A percentile compares a stretch with the other conserved stretches of the same genome.
Conservation (phyloP, 2,113 vertebrate species). For the Zosterops pallidus region DNA sequence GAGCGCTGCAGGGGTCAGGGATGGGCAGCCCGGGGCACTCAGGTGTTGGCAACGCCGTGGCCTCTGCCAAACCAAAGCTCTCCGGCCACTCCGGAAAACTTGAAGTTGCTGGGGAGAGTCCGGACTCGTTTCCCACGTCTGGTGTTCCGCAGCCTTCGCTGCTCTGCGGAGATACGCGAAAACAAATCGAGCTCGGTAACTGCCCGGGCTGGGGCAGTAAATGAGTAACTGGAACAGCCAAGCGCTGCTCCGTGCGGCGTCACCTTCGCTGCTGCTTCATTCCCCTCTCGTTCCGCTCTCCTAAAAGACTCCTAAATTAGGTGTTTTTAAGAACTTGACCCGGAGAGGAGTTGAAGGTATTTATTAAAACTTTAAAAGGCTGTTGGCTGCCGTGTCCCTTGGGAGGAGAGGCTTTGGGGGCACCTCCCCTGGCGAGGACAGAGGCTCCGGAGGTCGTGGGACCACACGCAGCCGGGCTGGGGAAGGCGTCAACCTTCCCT, state of each 20-base stretch:
- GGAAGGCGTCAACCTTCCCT: slow-evolving; percentile 7
- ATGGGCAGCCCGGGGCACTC: neutral
- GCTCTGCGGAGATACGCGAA: fast-evolving
- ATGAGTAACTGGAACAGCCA: neutral
- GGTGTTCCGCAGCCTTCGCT: neutral
- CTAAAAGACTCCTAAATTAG: neutral
- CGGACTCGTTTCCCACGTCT: neutral
- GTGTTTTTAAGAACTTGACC: neutral
- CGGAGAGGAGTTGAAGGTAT: neutral
- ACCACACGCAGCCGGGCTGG: slow-evolving; percentile 17
- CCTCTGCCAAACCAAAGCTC: neutral
- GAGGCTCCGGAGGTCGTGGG: neutral
- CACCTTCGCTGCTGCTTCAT: neutral
- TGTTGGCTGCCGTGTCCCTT: neutral
- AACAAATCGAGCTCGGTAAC: neutral
- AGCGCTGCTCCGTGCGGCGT: fast-evolving
- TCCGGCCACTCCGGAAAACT: neutral
- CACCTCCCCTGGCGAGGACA: neutral
- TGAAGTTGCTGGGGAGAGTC: neutral
- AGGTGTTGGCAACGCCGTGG: neutral
- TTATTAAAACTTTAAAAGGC: neutral
- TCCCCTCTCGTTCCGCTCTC: neutral
- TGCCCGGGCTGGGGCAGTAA: neutral
- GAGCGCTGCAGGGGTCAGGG: neutral
- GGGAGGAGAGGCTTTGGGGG: neutral